Conservation (phyloP, 2,113 vertebrate genomes). For the Sphyrna mokarran region DNA sequence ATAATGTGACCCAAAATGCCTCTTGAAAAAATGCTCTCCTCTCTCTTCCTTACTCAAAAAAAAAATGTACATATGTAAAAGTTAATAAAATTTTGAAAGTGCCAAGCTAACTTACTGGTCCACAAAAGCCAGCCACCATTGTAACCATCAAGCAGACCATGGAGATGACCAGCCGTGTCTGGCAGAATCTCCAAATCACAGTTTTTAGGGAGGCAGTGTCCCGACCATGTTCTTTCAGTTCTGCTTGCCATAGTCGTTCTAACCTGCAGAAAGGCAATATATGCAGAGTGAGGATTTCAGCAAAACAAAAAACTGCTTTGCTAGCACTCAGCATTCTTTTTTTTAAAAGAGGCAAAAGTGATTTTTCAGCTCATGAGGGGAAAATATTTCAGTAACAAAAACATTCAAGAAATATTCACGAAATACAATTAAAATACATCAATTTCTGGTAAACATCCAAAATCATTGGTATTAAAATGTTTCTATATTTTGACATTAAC, state of each 20-base stretch:
- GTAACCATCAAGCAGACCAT: conserved; percentile 86
- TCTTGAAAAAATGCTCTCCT: not conserved
- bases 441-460: not conserved
- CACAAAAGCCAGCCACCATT: conserved; percentile 84
- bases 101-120: conserved; percentile 74
- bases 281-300: not conserved
- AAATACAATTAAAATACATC: no score
- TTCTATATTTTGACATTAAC: not conserved
- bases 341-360: not conserved
- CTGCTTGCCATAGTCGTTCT: conserved; percentile 78
- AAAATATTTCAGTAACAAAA: not conserved
- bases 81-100: not conserved
- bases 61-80: not conserved
- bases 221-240: conserved; percentile 61
- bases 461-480: not conserved
- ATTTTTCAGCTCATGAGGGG: not conserved
- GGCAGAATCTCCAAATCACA: conserved; percentile 80
- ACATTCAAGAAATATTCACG: not conserved
- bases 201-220: conserved; percentile 69
- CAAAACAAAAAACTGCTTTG: not conserved
- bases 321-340: not conserved
- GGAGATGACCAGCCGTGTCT: conserved; percentile 78
- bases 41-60: not conserved
- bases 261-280: conserved; percentile 52
- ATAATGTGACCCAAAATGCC: not conserved